phyloP scores from a whole-genome alignment of 2,113 vertebrate species.

The Ia io region DNA sequence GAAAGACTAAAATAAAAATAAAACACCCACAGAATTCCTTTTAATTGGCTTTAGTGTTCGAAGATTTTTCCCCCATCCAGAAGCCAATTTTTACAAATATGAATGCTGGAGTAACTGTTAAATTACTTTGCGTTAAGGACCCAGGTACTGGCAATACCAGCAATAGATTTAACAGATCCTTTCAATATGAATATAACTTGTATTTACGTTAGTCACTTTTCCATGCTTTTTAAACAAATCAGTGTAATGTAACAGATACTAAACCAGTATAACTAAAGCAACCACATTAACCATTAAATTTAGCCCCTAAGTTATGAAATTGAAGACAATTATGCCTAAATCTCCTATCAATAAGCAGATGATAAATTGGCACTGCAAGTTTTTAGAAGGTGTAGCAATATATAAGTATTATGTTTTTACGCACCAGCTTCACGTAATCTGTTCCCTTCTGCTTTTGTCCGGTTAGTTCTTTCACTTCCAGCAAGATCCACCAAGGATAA shows the following conservation, averaged over 20 bases:
- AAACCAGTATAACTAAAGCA: not conserved
- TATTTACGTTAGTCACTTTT: not conserved
- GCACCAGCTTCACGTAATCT: constrained; percentile 94
- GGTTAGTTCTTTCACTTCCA: constrained; percentile 95
- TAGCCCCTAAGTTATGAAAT: not conserved
- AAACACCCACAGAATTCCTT: not conserved
- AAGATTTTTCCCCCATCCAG: not conserved
- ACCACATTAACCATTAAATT: not conserved
- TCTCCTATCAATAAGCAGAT: not conserved
- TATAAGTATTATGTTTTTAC: not conserved
- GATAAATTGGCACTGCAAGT: not conserved
- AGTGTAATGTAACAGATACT: not conserved
- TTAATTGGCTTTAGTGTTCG: not conserved
- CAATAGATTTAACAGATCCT: not conserved
- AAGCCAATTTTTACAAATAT: not conserved
- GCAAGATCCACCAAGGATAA: constrained; percentile 96
- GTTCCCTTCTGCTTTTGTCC: constrained; percentile 94
- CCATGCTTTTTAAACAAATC: not conserved
- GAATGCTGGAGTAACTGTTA: not conserved
- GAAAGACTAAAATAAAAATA: not conserved
- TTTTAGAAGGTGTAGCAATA: not conserved
- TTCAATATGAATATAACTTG: not conserved
- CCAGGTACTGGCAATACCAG: not conserved
- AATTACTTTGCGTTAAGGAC: not conserved
- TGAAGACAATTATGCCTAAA: not conserved